Evolutionary conservation across 1,140 invertebrate species (phyloP).

Genomic region (Bombus cullumanus): DNA sequence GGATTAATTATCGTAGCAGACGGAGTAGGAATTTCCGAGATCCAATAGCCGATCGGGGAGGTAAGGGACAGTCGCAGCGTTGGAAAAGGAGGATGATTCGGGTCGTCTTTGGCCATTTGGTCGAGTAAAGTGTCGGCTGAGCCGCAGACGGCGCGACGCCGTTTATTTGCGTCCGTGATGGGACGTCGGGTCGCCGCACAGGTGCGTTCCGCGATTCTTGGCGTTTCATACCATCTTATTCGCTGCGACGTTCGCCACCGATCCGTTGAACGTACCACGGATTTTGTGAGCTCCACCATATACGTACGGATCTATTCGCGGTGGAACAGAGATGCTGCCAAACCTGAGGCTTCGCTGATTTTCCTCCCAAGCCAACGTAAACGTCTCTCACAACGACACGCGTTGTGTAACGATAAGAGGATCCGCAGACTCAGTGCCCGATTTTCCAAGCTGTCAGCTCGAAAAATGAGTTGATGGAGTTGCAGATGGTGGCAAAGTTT

Average conservation of each 20-base stretch:
- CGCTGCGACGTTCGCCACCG: constrained; percentile 20
- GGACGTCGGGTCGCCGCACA: constrained; percentile 57
- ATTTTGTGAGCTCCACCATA: too few species aligned
- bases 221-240: constrained; percentile 25
- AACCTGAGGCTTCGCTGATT: not conserved
- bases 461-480: not conserved
- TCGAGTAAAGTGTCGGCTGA: constrained; percentile 34
- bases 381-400: not conserved
- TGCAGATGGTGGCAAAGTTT: not conserved
- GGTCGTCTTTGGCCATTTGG: constrained; percentile 38
- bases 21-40: not conserved
- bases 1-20: constrained; percentile 2
- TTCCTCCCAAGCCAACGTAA: not conserved
- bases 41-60: not conserved
- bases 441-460: constrained; percentile 2
- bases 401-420: constrained; percentile 22
- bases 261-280: not conserved
- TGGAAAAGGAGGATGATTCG: not conserved
- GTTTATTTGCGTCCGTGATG: constrained; percentile 75
- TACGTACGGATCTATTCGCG: constrained; percentile 39
- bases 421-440: too few species aligned
- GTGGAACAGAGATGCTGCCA: constrained; percentile 37
- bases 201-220: constrained; percentile 53
- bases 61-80: not conserved
- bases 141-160: constrained; percentile 79